Base-by-base conservation (phyloP, 2,113 vertebrate species). In the Chaetops frenatus region DNA sequence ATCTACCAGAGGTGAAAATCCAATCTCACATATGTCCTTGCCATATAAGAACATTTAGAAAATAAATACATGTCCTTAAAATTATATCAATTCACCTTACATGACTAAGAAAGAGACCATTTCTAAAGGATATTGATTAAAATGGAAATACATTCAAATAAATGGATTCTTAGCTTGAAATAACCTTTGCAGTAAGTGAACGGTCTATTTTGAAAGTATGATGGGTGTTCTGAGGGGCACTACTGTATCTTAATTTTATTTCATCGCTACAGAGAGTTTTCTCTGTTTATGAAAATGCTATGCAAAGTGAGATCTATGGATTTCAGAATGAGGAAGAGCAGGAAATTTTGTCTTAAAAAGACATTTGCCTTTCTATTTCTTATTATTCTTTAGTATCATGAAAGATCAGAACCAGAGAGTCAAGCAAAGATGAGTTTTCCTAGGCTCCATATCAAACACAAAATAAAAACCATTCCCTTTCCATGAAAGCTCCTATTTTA, bases 71-170 rank as follows among this genome's bases (percentile, higher is more conserved):
- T 91, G 96, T 94, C 96, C 90, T 97, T 96, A 97, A 93, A 98
- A 97, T 95, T 89, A 94, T 86, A 96, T 97, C 80, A 90, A 85
- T 96, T 98, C 97, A 97, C 97, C 97, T 97, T 97, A 95, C 35
- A 71, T 92, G 96, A 93, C 17, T 70, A 81, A 96, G 94, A 95
- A 96, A 97, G 89, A 97, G 81, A 64, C 56, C 13, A 95, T 96
- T 97, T 97, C 94, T 89, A 94, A 97, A 92, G 76, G 85, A 96
- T 93, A 77, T 94, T 96, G 96, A 98, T 98, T 98, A 97, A 98
- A 98, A 97, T 98, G 97, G 97, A 98, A 98, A 98, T 98, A 81
- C 95, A 98, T 98, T 98, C 97, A 98, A 98, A 98, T 97, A 97
- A 98, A 97, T 97, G 97, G 95, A 96, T 97, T 97, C 97, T 96